These are phyloP conservation scores for Tridacna gigas DNA, from an alignment of 2,888 invertebrate genomes.

Conservation along the genomic window DNA sequence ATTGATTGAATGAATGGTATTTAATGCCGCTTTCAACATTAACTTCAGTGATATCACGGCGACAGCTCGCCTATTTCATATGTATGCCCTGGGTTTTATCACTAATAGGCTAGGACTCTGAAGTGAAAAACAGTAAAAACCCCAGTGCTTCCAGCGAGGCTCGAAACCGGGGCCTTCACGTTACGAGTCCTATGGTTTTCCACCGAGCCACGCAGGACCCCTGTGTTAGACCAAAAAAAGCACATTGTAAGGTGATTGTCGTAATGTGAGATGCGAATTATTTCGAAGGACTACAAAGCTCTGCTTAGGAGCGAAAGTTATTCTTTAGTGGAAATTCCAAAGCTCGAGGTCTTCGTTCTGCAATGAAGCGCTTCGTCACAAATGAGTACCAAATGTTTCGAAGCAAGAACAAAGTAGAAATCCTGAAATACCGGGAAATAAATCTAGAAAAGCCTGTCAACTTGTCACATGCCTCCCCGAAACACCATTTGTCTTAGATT, in stretches of 20 bases:
- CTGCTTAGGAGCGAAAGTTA: conserved; percentile 18
- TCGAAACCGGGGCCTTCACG: too few species aligned
- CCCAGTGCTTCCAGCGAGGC: too few species aligned
- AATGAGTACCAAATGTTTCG: conserved; percentile 63
- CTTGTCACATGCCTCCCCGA: conserved; percentile 49
- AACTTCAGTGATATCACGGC: too few species aligned
- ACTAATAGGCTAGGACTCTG: too few species aligned
- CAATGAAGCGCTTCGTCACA: conserved; percentile 64
- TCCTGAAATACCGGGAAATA: conserved; percentile 43
- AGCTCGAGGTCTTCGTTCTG: conserved; percentile 57
- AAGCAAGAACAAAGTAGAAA: conserved; percentile 49
- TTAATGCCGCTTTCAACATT: too few species aligned
- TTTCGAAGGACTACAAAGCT: conserved; percentile 14
- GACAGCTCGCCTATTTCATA: too few species aligned
- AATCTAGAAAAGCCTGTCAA: conserved; percentile 54
- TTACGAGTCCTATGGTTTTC: too few species aligned
- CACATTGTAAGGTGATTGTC: not conserved
- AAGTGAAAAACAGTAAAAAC: too few species aligned
- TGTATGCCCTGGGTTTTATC: too few species aligned
- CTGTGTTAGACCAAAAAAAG: not conserved
- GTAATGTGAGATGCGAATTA: conserved; percentile 1
- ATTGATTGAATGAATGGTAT: too few species aligned
- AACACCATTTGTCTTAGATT: conserved; percentile 42
- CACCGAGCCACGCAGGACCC: too few species aligned
- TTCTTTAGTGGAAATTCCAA: conserved; percentile 28